phyloP scores from a whole-genome alignment of 2,888 invertebrate species.

The Hetaerina titia region DNA sequence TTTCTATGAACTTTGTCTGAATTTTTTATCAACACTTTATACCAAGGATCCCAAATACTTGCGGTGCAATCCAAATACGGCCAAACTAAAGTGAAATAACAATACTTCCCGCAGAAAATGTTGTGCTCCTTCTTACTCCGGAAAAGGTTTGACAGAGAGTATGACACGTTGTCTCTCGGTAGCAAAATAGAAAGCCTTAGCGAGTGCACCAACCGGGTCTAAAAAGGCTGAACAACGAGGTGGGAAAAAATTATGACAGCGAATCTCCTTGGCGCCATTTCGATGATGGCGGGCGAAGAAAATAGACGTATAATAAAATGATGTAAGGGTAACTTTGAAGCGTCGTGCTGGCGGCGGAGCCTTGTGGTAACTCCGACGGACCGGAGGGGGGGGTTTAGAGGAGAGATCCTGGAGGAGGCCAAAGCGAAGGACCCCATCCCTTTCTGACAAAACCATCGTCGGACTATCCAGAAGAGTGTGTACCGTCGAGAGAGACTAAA shows the following conservation, averaged over 20 bases:
- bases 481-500: background rate
- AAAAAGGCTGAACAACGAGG: background rate
- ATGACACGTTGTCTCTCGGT: too few species aligned
- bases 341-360: background rate
- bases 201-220: too few species aligned
- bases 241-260: background rate
- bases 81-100: too few species aligned
- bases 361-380: background rate
- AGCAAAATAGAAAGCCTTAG: too few species aligned
- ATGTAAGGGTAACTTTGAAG: background rate
- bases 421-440: background rate
- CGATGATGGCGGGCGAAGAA: background rate
- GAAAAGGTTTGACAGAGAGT: too few species aligned
- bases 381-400: background rate
- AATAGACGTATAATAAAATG: background rate
- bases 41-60: too few species aligned
- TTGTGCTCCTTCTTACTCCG: too few species aligned
- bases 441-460: background rate
- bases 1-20: too few species aligned
- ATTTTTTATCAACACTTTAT: too few species aligned
- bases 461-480: background rate
- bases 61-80: too few species aligned
- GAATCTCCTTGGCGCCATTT: background rate
- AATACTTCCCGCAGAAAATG: too few species aligned
- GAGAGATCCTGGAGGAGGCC: background rate